A percentile compares a stretch with the other conserved stretches of the same genome.
phyloP scores from a whole-genome alignment of 1,140 invertebrate genomes.

The Trissolcus basalis region DNA sequence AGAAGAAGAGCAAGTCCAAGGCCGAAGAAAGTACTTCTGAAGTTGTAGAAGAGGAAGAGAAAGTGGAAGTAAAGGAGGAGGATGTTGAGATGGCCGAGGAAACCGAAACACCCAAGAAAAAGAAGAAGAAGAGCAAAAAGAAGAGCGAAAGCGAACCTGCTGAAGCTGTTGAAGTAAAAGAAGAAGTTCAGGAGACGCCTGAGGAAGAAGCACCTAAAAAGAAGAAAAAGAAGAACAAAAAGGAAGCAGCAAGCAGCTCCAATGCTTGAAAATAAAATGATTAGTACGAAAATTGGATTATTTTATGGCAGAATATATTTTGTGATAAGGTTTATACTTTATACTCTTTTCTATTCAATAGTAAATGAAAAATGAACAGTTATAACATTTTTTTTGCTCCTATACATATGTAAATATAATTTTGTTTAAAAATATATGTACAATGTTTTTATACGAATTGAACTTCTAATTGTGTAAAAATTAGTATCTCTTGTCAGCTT shows the following conservation, averaged over 20 bases:
- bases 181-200: not conserved
- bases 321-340: too few relatives aligned
- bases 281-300: too few relatives aligned
- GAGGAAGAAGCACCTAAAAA: constrained; percentile 6
- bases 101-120: not conserved
- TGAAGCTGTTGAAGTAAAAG: not conserved
- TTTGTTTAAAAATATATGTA: too few relatives aligned
- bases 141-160: not conserved
- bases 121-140: constrained; percentile 7
- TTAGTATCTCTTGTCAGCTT: too few relatives aligned
- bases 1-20: constrained; percentile 13
- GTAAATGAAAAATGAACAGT: too few relatives aligned
- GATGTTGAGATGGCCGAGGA: not conserved
- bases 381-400: too few relatives aligned
- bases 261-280: constrained; percentile 2
- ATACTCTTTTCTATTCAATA: too few relatives aligned
- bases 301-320: too few relatives aligned
- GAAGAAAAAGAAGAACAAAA: constrained; percentile 9
- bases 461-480: too few relatives aligned
- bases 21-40: constrained; percentile 1
- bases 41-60: not conserved
- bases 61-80: constrained; percentile 1
- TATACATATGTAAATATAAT: too few relatives aligned
- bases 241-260: not conserved
- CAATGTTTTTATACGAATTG: too few relatives aligned